These are phyloP conservation scores for Brevimyrus niger DNA, from an alignment of 2,113 vertebrate genomes.

Conservation along the genomic window DNA sequence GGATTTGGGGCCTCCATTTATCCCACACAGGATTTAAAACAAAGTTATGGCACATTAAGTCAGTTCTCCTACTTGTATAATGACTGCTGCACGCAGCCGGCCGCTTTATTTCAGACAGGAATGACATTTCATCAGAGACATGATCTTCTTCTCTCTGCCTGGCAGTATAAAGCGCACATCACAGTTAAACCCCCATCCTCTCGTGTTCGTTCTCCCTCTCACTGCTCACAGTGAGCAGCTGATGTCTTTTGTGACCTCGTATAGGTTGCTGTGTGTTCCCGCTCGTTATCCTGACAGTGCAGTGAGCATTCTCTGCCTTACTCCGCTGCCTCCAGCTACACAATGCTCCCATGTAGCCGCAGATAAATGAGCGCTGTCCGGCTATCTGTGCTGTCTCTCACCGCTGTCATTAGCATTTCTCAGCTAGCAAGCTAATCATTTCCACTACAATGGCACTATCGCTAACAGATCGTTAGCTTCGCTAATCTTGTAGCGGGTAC, in stretches of 20 bases:
- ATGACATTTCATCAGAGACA: not conserved
- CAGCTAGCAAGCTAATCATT: not conserved
- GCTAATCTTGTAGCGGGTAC: not conserved
- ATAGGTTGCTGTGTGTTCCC: not conserved
- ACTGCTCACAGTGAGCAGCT: not conserved
- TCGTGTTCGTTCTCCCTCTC: not conserved
- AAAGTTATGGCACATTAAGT: not conserved
- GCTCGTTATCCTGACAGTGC: not conserved
- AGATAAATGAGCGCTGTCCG: not conserved
- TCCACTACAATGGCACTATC: not conserved
- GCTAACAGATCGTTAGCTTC: not conserved
- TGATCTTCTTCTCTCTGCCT: not conserved
- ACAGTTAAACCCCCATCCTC: not conserved
- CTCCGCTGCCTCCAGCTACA: not conserved
- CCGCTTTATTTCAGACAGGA: not conserved
- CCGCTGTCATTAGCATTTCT: not conserved
- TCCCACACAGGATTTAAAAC: not conserved
- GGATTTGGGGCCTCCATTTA: not conserved
- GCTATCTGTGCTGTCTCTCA: not conserved
- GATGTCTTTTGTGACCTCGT: not conserved
- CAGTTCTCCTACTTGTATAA: not conserved
- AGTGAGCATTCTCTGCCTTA: not conserved
- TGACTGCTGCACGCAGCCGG: not conserved
- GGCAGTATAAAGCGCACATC: not conserved
- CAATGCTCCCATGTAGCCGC: not conserved